Evolutionary conservation across 1,140 invertebrate genomes (phyloP).

Genomic region (Papilio xuthus): DNA sequence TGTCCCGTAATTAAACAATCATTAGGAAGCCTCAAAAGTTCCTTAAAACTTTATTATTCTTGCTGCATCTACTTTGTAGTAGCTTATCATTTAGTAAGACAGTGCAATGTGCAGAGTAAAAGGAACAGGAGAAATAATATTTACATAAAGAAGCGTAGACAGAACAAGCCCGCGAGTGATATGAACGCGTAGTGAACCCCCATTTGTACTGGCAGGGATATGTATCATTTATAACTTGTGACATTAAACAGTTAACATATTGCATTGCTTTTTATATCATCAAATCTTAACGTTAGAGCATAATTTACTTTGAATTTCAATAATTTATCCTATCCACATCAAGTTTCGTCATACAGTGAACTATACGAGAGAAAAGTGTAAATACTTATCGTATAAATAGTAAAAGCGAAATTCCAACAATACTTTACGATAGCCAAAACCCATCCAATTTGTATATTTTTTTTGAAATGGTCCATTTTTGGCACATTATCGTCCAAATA

Average conservation of each 20-base stretch:
- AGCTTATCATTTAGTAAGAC: neutral
- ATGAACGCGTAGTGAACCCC: constrained; percentile 57
- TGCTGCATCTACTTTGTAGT: neutral
- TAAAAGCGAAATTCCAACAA: constrained; percentile 45
- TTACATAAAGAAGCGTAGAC: constrained; percentile 67
- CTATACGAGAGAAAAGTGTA: constrained; percentile 43
- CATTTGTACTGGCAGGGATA: constrained; percentile 62
- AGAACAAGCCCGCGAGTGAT: constrained; percentile 61
- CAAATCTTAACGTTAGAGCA: constrained; percentile 38
- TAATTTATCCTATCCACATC: constrained; percentile 47
- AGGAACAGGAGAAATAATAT: constrained; percentile 50
- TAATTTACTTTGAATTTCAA: constrained; percentile 33
- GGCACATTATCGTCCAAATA: constrained; percentile 68
- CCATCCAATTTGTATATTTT: constrained; percentile 48
- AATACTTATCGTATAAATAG: constrained; percentile 39
- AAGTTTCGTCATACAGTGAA: constrained; percentile 52
- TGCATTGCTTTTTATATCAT: constrained; percentile 33
- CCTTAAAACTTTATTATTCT: neutral
- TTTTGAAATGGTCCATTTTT: constrained; percentile 72
- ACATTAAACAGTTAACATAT: constrained; percentile 30
- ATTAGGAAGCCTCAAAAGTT: too few relatives aligned
- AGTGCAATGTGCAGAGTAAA: constrained; percentile 42
- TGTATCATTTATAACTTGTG: constrained; percentile 49
- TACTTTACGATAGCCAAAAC: constrained; percentile 44
- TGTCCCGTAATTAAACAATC: neutral